Conservation (phyloP, 2,797 vertebrate genomes). For the Carduelis carduelis region DNA sequence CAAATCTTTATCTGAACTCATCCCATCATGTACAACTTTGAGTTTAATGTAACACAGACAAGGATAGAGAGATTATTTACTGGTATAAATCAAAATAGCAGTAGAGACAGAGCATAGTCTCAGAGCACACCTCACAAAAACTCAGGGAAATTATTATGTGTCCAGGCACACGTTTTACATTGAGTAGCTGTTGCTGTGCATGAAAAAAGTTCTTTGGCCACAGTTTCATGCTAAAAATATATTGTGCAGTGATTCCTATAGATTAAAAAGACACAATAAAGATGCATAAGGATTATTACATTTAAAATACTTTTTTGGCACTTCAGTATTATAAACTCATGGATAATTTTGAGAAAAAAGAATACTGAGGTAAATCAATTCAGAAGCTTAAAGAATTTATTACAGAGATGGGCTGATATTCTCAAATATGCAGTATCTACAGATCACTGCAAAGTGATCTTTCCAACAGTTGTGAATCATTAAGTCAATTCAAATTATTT, state of each 20-base stretch:
- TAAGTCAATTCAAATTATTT: background rate
- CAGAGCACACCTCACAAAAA: background rate
- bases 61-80: background rate
- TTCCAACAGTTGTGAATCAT: background rate
- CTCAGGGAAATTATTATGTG: background rate
- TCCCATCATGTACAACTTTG: background rate
- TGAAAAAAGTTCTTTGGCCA: background rate
- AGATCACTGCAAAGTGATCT: background rate
- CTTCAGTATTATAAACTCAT: background rate
- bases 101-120: background rate
- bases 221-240: background rate
- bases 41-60: background rate
- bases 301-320: background rate
- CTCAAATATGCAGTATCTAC: background rate
- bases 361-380: background rate
- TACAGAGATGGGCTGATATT: background rate
- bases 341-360: background rate
- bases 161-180: background rate
- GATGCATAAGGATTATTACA: background rate
- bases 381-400: background rate
- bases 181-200: background rate
- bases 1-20: slow-evolving; percentile 35
- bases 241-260: background rate
- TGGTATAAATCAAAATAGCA: background rate
- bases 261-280: background rate